These are phyloP conservation scores for Tetraneura akinire DNA, from an alignment of 1,140 invertebrate species.

Conservation along the genomic window DNA sequence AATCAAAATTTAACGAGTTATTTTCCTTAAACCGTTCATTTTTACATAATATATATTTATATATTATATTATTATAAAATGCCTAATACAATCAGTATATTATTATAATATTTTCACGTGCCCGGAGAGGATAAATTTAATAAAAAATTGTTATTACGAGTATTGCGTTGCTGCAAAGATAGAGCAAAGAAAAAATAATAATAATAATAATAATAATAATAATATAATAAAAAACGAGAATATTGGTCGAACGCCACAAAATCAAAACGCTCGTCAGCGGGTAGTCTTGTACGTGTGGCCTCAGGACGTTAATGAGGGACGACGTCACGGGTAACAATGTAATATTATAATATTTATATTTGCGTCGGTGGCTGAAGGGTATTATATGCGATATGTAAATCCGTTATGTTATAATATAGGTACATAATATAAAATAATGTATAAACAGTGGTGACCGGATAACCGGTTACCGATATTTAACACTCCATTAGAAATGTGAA, in stretches of 20 bases:
- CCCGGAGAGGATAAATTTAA: slow-evolving; percentile 22
- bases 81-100: too few relatives aligned
- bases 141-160: too few relatives aligned
- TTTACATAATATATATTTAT: too few relatives aligned
- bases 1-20: too few relatives aligned
- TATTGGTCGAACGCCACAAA: slow-evolving; percentile 1
- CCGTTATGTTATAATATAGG: background rate
- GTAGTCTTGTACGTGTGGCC: background rate
- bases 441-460: background rate
- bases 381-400: slow-evolving; percentile 3
- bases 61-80: too few relatives aligned
- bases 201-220: background rate
- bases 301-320: background rate
- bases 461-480: slow-evolving; percentile 29
- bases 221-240: background rate
- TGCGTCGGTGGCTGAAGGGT: background rate
- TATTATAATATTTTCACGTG: too few relatives aligned
- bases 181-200: too few relatives aligned
- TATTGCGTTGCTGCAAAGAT: too few relatives aligned
- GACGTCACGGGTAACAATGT: background rate
- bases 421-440: too few relatives aligned
- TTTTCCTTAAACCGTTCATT: too few relatives aligned
- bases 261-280: background rate
- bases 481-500: slow-evolving; percentile 25
- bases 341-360: background rate